phyloP scores from a whole-genome alignment of 2,113 vertebrate genomes.

The Gymnobelideus leadbeateri region DNA sequence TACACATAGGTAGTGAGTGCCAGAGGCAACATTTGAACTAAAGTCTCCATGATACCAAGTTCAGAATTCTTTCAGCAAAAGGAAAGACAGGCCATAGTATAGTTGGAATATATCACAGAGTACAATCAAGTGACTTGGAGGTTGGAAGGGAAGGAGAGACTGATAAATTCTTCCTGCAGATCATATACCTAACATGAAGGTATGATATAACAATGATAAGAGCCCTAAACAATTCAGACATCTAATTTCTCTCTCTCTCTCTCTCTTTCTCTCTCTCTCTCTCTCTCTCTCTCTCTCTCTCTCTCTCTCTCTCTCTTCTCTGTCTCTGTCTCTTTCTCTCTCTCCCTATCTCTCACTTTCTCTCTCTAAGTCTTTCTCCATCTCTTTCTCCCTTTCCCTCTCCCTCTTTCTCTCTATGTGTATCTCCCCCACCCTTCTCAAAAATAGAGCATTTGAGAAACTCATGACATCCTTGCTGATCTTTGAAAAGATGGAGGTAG shows the following conservation, averaged over 20 bases:
- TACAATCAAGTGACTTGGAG: not conserved
- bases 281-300: too few species aligned
- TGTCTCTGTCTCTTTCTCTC: not conserved
- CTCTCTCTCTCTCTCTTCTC: too few species aligned
- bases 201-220: not conserved
- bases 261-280: not conserved
- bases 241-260: not conserved
- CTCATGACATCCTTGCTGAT: not conserved
- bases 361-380: too few species aligned
- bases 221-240: not conserved
- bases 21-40: not conserved
- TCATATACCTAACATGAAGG: not conserved
- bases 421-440: too few species aligned
- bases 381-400: not conserved
- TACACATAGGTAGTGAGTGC: not conserved
- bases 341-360: not conserved
- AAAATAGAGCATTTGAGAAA: not conserved
- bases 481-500: not conserved
- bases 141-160: not conserved
- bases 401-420: too few species aligned
- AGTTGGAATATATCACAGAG: not conserved
- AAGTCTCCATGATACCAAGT: not conserved
- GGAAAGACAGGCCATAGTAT: not conserved
- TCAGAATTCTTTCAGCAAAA: not conserved
- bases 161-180: not conserved